A percentile compares a stretch with the other conserved stretches of the same genome.
These are phyloP conservation scores for Eumaeus atala DNA, from an alignment of 1,140 invertebrate species.

Conservation along the genomic window DNA sequence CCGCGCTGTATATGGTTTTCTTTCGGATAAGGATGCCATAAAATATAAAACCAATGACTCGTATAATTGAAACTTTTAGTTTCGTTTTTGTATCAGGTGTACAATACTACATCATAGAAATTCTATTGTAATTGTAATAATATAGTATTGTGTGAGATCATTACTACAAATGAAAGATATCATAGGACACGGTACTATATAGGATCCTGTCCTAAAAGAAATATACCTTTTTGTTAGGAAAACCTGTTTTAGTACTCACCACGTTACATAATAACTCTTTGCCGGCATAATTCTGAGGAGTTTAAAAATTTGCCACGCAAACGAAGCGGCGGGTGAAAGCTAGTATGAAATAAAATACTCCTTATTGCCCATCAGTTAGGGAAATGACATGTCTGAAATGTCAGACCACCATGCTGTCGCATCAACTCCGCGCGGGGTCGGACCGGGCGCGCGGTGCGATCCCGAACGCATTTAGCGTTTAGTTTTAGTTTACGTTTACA, in stretches of 20 bases:
- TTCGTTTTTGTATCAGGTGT: neutral
- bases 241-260: no score
- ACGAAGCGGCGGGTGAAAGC: no score
- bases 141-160: no score
- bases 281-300: no score
- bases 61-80: neutral
- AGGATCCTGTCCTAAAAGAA: no score
- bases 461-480: constrained; percentile 35
- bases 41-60: constrained; percentile 21
- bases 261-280: no score
- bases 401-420: constrained; percentile 24
- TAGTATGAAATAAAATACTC: constrained; percentile 15
- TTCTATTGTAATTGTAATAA: no score
- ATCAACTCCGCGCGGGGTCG: constrained; percentile 31
- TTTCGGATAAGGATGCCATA: constrained; percentile 29
- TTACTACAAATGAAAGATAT: no score
- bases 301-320: no score
- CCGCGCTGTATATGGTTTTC: constrained; percentile 34
- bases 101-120: no score
- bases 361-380: constrained; percentile 6
- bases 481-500: constrained; percentile 59
- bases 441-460: constrained; percentile 40
- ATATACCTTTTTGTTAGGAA: no score
- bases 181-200: no score
- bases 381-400: constrained; percentile 27